Base-by-base conservation (phyloP, 2,797 vertebrate genomes). In the Melopsittacus undulatus region DNA sequence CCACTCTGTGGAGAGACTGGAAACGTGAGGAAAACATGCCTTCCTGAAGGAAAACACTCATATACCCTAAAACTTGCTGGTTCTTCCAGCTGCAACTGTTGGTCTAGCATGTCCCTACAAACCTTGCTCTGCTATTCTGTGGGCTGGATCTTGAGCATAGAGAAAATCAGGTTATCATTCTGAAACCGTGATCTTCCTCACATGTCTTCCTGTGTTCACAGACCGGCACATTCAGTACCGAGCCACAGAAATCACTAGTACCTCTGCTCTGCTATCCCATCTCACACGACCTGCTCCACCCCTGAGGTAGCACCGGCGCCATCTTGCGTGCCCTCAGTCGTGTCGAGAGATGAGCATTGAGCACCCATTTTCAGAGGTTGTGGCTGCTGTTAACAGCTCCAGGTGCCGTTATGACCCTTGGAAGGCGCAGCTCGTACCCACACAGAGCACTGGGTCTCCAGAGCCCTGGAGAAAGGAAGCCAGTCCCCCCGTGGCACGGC, bases 261-360 rank as follows among this genome's bases (percentile, higher is more conserved):
- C 66, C 66, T 61, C 21, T 29, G 40, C 11, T 16, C 17, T 11
- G 46, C 32, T 38, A 5, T 5, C 20, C 13, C 1, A 0, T 29
- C 27, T 23, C 49, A 54, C 15, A 4, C 1, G 0, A 5, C 12
- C 34, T 11, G 61, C 36, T 48, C 10, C 46, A 26, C 20, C 30
- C 32, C 67, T 20, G 14, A 68, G 36, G 36, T n/a, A 43, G 77
- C 27, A 5, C 38, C 62, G 54, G 51, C 1, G 0, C 75, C 20
- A 26, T 45, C 48, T 45, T n/a, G 36, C 1, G 5, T 18, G 30
- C 40, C 16, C 27, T 4, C 42, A 24, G 68, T 46, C 23, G 6
- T 0, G 0, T 2, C 1, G 1, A 42, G n/a, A 13, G 15, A 64
- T 5, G 15, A 67, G 38, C 46, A 10, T 0, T 8, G 40, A 88